Evolutionary conservation across 2,113 vertebrate species (phyloP), one percentile per base, ranked within the genome.

Genomic region (Zosterops hypoxanthus): DNA sequence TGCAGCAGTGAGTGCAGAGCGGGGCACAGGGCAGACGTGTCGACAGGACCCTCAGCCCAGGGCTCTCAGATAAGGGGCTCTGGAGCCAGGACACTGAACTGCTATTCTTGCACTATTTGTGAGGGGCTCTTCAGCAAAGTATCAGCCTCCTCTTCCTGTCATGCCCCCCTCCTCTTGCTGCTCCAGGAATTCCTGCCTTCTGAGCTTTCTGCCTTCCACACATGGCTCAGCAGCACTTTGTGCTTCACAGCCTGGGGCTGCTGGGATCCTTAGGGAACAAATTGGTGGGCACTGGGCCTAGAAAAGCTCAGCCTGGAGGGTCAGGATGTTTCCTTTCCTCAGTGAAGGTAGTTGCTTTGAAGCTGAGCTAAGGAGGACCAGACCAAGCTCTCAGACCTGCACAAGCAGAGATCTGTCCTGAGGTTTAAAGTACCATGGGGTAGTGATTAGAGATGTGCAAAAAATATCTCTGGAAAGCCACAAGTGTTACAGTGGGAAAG

Each of bases 91-190:
- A 31, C 56, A 14, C 7, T 19, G 46, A 69, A 1, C 85, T 57
- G 72, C 9, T 29, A 42, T 93, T 83, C 94, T 39, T 36, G 68
- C 82, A 61, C 94, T 47, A 2, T 52, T 86, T 53, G 72, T 31
- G 49, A 92, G 39, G 41, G 80, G 66, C 92, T 90, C 85, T 93
- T 60, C 72, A 91, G 92, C 0, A 1, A 56, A 49, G 60, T 28
- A 47, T 34, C 85, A 25, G 44, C 21, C 73, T 71, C 55, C 82
- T 88, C 80, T 94, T 94, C 92, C 96, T 94, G 85, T 53, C 95
- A 81, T 57, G 47, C 70, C 20, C 31, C 17, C 9, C 68, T 53
- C 41, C 55, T 86, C 73, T n/a, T 10, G 52, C 82, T 75, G 90
- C 95, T 72, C 82, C 88, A 89, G 73, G 77, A 92, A 96, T 85